Base-by-base conservation (phyloP, 2,888 invertebrate genomes). In the Kryphioiulus occultus region DNA sequence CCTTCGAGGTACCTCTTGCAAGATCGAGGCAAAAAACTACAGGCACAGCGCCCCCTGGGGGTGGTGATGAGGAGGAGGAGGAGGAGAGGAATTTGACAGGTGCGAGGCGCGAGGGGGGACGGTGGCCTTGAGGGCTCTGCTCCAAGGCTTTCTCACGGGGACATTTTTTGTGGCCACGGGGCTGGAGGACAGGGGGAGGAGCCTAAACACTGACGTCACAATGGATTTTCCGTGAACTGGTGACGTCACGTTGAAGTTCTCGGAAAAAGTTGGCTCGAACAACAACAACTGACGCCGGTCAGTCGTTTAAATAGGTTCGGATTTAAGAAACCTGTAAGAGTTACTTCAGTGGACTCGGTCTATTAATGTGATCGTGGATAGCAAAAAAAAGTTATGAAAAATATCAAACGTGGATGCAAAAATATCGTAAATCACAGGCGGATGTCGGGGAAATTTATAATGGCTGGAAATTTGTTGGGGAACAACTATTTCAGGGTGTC, bases 121-220 rank as follows among this genome's bases (percentile, higher is more conserved):
- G 85, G 39, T 85, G 85, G 85, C 85, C 85, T 85, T 85, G 85
- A 85, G 85, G 85, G 85, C 44, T 39, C 10, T 10, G 85, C 85
- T 85, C 85, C 85, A 85, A 85, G 85, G 85, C 85, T 85, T n/a
- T 83, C 44, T 85, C 78, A 30, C 9, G 3, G 78, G 78, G 78
- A n/a, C 78, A 26, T 78, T 78, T 78, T 78, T 78, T 78, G 26
- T 26, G 26, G 78, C 30, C 26, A 26, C 78, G 30, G n/a, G 78
- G 78, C 78, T 78, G 78, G 78, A 78, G 78, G 78, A 30, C 78
- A 78, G 78, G 78, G 78, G 78, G 78, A 30, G 78, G 78, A 0
- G 26, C 78, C 15, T n/a, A n/a, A n/a, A n/a, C n/a, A n/a, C n/a
- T 78, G 78, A 78, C 78, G 78, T 78, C 78, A 78, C 26, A 15